Conservation (phyloP, 2,888 invertebrate genomes). For the Celastrina argiolus region DNA sequence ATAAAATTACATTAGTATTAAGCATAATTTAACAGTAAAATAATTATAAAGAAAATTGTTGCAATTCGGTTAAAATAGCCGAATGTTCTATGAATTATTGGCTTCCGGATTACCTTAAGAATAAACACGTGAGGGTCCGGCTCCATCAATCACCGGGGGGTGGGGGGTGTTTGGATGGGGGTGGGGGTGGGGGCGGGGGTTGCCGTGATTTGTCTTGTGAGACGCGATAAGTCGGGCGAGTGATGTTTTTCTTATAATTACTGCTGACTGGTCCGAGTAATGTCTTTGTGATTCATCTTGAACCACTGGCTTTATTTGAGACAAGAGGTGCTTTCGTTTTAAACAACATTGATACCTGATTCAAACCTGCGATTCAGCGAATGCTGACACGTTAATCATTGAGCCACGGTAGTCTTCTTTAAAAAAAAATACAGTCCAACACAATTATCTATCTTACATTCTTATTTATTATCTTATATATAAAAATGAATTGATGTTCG, state of each 20-base stretch:
- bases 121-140: slow-evolving; percentile 31
- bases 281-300: not conserved
- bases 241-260: slow-evolving; percentile 18
- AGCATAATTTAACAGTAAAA: too few relatives aligned
- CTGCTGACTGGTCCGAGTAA: not conserved
- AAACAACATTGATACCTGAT: too few relatives aligned
- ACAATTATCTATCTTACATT: too few relatives aligned
- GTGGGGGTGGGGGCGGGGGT: not conserved
- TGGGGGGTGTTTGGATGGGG: not conserved
- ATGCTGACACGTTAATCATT: too few relatives aligned
- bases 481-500: too few relatives aligned
- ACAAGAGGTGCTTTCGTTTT: too few relatives aligned
- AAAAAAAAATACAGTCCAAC: too few relatives aligned
- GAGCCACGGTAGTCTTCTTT: too few relatives aligned
- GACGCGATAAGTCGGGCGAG: not conserved
- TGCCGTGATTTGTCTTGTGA: slow-evolving; percentile 22
- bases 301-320: not conserved
- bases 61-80: not conserved
- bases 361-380: too few relatives aligned
- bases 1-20: too few relatives aligned
- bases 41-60: too few relatives aligned
- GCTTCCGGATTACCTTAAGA: slow-evolving; percentile 28
- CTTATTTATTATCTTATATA: too few relatives aligned
- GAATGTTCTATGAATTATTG: not conserved
- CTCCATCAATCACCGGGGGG: slow-evolving; percentile 24